Evolutionary conservation across 2,113 vertebrate species (phyloP), one percentile per base, ranked within the genome.

Genomic region (Amblyopsis rosae): DNA sequence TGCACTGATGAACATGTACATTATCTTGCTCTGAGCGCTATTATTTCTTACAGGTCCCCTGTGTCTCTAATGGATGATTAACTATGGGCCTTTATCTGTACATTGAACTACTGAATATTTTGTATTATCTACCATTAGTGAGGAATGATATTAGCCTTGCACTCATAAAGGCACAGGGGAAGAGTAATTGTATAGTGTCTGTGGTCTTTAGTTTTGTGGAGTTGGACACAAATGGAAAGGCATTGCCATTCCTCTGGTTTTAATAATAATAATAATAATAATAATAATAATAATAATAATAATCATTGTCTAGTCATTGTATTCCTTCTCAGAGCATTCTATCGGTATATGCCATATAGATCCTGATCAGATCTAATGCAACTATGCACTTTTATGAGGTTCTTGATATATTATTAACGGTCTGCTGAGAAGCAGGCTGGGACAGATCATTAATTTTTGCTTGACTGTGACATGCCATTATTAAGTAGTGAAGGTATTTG

Each of bases 111-210:
- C 71, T 57, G 67, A 87, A 81, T 87, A 86, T 81, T 84, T 79
- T 88, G 86, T 90, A 89, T 91, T 87, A 91, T 88, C 86, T 81
- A 74, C 88, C 82, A 89, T 91, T 90, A 92, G 84, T 69, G 68
- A 70, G 72, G 50, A 59, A 77, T 88, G 85, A 85, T 90, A 81
- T 88, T 83, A 89, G 84, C 71, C 50, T 86, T 81, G 59, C 79
- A 66, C 59, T 82, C 72, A 54, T 86, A 90, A 91, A 88, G 81
- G 79, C 77, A 79, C 51, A 67, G 66, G 68, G 79, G 79, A 87
- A 84, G 87, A 88, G 81, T 89, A 87, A 87, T 84, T 86, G 74
- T 89, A 82, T 82, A 15, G 84, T 87, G 73, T 76, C 86, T 74
- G 59, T 80, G 74, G 62, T 78, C 71, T 86, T 48, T 90, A 87